These are phyloP conservation scores for Drosophila busckii DNA, from an alignment of 1,140 invertebrate genomes.

Conservation along the genomic window DNA sequence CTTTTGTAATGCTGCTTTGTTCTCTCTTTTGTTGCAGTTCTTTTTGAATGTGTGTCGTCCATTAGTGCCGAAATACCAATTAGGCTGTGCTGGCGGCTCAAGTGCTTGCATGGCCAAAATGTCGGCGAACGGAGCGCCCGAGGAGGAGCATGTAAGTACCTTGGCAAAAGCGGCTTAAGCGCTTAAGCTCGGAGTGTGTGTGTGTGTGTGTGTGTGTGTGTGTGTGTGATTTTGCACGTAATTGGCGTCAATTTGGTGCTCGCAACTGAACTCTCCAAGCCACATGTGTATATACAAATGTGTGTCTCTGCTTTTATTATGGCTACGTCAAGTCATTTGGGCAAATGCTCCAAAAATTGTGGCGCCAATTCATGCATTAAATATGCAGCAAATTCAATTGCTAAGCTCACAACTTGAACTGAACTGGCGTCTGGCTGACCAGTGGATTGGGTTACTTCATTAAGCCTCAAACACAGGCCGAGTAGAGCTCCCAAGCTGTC, in stretches of 20 bases:
- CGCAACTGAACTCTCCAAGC: constrained; percentile 22
- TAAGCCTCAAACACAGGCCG: constrained; percentile 22
- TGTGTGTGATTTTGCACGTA: constrained; percentile 6
- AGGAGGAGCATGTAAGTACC: constrained; percentile 79
- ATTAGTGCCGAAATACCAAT: constrained; percentile 78
- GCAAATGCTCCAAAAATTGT: constrained; percentile 59
- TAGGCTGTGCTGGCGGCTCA: constrained; percentile 80
- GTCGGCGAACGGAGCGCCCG: constrained; percentile 55
- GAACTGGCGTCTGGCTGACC: too few species aligned
- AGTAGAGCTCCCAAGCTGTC: constrained; percentile 15
- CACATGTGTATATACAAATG: background rate
- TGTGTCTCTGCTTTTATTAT: constrained; percentile 62
- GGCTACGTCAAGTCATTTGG: constrained; percentile 47
- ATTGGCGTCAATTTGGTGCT: constrained; percentile 28
- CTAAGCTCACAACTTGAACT: constrained; percentile 46
- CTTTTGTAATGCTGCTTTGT: background rate
- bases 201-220: background rate
- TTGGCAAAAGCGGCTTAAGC: constrained; percentile 24
- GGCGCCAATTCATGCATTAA: constrained; percentile 69
- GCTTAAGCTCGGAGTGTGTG: constrained; percentile 9
- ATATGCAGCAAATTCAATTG: constrained; percentile 73
- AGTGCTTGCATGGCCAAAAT: constrained; percentile 79
- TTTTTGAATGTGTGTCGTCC: constrained; percentile 80
- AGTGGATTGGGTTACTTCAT: constrained; percentile 70
- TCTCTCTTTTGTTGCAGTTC: constrained; percentile 57